Evolutionary conservation across 2,888 invertebrate species (phyloP), one percentile per base, ranked within the genome.

Genomic region (Aleiodes testaceus): DNA sequence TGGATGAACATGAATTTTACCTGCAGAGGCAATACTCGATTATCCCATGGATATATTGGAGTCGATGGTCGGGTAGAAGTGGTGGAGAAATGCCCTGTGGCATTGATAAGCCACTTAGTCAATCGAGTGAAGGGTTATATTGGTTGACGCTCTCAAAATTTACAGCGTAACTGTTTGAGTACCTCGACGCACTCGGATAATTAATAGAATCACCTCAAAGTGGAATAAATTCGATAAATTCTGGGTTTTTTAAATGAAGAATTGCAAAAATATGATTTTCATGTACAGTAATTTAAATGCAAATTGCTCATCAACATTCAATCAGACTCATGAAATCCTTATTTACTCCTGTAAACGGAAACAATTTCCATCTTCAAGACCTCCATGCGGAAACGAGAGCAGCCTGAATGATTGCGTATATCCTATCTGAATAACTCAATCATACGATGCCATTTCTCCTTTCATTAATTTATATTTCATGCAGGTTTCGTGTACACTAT

Each of bases 341-440:
- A 12, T 80, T 77, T 70, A 67, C 52, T n/a, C 59, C 66, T 69
- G 69, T 26, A 5, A 72, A 76, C n/a, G n/a, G n/a, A n/a, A n/a
- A n/a, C n/a, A n/a, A 36, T 36, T 75, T 66, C 70, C 69, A 78
- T 78, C 75, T 75, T 26, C 61, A 44, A 45, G 42, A 42, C 45
- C 74, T 79, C 73, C 73, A 77, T 77, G 75, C 74, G 77, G 75
- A 77, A 76, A 78, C 75, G 73, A 71, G 72, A 78, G 76, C 75
- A 68, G 72, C 70, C 55, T 45, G 20, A 55, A 59, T 47, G 45
- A 20, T 65, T 50, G 59, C 65, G 36, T n/a, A 63, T 52, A 65
- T 22, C 55, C 14, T 14, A 26, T 9, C 36, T n/a, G 36, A 26
- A 59, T 59, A 59, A 59, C 59, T 59, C 59, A 59, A 59, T 59